Conservation (phyloP, 2,797 vertebrate genomes). For the Sebastolobus alascanus region DNA sequence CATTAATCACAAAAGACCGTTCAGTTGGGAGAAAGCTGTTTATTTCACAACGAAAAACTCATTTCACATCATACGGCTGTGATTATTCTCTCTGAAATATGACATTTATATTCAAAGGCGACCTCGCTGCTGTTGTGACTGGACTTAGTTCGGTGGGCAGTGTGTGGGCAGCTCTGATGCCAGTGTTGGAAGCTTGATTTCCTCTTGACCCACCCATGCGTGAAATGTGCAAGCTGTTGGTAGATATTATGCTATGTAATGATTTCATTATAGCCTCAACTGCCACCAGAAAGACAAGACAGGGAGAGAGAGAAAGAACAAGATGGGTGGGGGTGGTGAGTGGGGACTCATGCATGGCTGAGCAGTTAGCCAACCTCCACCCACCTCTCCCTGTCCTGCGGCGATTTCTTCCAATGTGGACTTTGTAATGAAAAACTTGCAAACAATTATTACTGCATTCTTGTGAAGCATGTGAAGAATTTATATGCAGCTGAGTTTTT, state of each 20-base stretch:
- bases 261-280: conserved; percentile 44
- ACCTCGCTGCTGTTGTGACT: conserved; percentile 14
- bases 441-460: conserved; percentile 13
- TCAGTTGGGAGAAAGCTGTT: conserved; percentile 7
- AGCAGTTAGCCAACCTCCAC: conserved; percentile 32
- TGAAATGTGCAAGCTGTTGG: conserved; percentile 54
- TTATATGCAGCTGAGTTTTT: not conserved
- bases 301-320: conserved; percentile 17
- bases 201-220: conserved; percentile 44
- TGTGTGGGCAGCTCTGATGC: conserved; percentile 9
- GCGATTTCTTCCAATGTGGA: conserved; percentile 3
- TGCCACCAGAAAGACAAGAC: conserved; percentile 30
- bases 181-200: conserved; percentile 41
- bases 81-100: conserved; percentile 19
- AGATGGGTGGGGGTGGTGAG: not conserved
- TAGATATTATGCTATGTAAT: conserved; percentile 43
- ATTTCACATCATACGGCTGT: not conserved
- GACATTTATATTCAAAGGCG: conserved; percentile 20
- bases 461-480: conserved; percentile 12
- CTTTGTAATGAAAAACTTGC: conserved; percentile 11
- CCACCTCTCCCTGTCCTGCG: conserved; percentile 29
- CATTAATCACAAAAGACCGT: conserved; percentile 21
- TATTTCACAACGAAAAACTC: conserved; percentile 15
- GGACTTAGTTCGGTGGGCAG: conserved; percentile 39
- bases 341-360: conserved; percentile 47